Base-by-base conservation (phyloP, 2,797 vertebrate species). In the Crocidura indochinensis region DNA sequence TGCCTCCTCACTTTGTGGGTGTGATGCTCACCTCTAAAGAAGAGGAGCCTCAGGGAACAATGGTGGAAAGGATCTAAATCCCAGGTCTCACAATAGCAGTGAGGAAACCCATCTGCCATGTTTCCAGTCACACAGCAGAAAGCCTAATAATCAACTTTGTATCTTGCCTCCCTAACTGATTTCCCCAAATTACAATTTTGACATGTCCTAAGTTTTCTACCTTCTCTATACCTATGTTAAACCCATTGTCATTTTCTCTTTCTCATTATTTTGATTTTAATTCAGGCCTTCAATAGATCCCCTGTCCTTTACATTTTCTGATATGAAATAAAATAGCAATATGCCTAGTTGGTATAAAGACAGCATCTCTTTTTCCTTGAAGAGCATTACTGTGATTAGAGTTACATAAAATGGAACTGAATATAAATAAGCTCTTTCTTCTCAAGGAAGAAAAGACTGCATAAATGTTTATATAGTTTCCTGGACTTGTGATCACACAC, bases 341-440 rank as follows among this genome's bases (percentile, higher is more conserved):
- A 60, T 74, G 22, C 46, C 49, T 51, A 84, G 56, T 72, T 44
- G n/a, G 26, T 73, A 20, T 78, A 47, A 89, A 87, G 27, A 79
- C 84, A 83, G 73, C 38, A 31, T 67, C 22, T 22, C 46, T 56
- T 27, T 15, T 83, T 67, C 31, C 71, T 51, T 88, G 64, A 82
- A 84, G 87, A 60, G 20, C 38, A 22, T 62, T 26, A 17, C 31
- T 75, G 2, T 56, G 68, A 87, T 91, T 64, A 87, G 26, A 88
- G 24, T 76, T 24, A 51, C n/a, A 64, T 26, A 69, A 84, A 56
- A 84, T n/a, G 10, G 8, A 11, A 7, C 29, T 92, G 62, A 44
- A 31, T 60, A 60, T 60, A 60, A 72, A 76, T 51, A 83, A 47
- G 51, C 72, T 47, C 78, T 73, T 71, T 47, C 81, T 89, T 84